A percentile compares a stretch with the other conserved stretches of the same genome.
Conservation (phyloP, 1,140 invertebrate species). For the Muscidifurax raptorellus region DNA sequence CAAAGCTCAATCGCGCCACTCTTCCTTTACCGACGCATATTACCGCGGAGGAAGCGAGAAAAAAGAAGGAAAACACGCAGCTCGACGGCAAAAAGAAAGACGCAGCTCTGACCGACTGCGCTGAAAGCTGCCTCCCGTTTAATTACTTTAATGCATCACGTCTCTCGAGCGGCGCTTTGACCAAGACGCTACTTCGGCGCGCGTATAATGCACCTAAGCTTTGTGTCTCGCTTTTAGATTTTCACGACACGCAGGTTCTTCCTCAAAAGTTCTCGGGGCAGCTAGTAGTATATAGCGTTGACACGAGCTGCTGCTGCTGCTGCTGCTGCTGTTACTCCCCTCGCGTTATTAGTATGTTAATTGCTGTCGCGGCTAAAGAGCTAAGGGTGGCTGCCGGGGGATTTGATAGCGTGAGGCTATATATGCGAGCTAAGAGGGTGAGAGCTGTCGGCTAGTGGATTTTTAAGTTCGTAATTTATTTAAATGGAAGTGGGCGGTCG, state of each 20-base stretch:
- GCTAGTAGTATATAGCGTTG: slow-evolving; percentile 53
- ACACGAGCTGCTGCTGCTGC: not conserved
- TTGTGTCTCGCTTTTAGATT: slow-evolving; percentile 23
- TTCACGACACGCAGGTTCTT: slow-evolving; percentile 22
- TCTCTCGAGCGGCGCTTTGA: not conserved
- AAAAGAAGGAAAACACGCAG: not conserved
- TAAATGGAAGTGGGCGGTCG: not conserved
- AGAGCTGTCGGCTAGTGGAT: not conserved
- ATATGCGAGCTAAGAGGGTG: not conserved
- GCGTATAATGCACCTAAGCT: slow-evolving; percentile 21
- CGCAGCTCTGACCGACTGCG: not conserved
- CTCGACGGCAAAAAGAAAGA: not conserved
- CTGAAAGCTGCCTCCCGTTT: not conserved
- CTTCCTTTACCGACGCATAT: too few species aligned
- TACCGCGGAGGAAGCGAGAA: not conserved
- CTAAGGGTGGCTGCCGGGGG: not conserved
- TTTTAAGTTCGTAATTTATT: slow-evolving; percentile 29
- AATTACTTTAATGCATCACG: slow-evolving; percentile 38
- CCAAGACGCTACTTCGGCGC: slow-evolving; percentile 37
- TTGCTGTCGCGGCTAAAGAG: slow-evolving; percentile 27
- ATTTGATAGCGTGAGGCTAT: not conserved
- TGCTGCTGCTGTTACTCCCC: not conserved
- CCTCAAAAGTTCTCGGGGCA: slow-evolving; percentile 42
- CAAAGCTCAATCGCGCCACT: too few species aligned
- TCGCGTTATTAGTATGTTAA: slow-evolving; percentile 53